Conservation (phyloP, 92 coral and sea anemone species). For the Muricea muricata region DNA sequence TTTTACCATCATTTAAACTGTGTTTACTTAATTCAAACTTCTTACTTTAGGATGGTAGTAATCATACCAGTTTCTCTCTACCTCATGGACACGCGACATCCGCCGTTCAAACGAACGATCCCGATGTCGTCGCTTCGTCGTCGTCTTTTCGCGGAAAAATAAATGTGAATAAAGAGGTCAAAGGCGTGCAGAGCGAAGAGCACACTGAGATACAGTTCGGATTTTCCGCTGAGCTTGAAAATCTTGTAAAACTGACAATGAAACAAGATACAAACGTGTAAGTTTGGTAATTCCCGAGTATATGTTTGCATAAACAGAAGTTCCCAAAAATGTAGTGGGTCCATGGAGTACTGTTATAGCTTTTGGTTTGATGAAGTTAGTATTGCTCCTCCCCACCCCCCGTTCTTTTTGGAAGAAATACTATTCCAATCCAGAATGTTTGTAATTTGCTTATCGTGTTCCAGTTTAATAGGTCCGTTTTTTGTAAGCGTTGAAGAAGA, state of each 20-base stretch:
- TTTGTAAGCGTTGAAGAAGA: conserved; percentile 77
- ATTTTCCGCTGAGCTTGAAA: conserved; percentile 84
- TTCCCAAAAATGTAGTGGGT: no score
- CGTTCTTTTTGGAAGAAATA: no score
- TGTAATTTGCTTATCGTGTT: background rate
- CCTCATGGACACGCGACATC: background rate
- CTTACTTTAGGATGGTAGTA: background rate
- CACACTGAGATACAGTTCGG: conserved; percentile 80
- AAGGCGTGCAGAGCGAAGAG: conserved; percentile 24
- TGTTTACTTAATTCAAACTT: background rate
- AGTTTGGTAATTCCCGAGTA: conserved; percentile 17
- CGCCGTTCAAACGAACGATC: background rate
- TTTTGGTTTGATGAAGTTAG: no score
- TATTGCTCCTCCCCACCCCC: no score
- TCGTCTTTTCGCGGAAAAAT: background rate
- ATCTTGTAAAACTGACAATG: conserved; percentile 78
- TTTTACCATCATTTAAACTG: no score
- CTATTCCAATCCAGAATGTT: no score
- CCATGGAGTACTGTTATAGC: no score
- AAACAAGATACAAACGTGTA: conserved; percentile 74
- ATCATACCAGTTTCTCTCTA: background rate
- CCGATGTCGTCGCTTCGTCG: background rate
- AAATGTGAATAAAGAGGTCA: background rate
- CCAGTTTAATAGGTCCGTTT: conserved; percentile 82
- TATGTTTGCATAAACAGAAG: background rate